Evolutionary conservation across 2,888 invertebrate genomes (phyloP).

Genomic region (Oasisia sp.): DNA sequence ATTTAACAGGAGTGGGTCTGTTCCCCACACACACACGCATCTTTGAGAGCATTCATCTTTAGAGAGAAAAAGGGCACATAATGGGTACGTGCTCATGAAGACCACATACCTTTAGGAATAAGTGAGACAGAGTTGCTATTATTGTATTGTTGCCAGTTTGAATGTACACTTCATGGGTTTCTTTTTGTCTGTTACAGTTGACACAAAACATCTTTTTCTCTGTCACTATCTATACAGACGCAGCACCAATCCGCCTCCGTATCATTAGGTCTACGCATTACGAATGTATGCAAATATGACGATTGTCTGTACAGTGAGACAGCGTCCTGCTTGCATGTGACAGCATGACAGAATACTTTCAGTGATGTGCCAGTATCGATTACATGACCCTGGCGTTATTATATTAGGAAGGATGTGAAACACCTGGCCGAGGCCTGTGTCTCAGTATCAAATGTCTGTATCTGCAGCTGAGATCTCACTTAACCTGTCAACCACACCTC

Average conservation of each 20-base stretch:
- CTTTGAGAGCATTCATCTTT: neutral
- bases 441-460: neutral
- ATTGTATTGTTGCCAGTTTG: neutral
- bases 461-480: neutral
- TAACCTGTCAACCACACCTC: neutral
- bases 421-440: neutral
- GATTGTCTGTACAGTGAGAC: neutral
- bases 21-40: neutral
- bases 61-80: neutral
- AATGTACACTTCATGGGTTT: neutral
- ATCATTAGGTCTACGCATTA: neutral
- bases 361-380: neutral
- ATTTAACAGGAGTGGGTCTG: neutral
- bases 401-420: neutral
- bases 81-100: neutral
- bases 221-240: neutral
- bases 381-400: neutral
- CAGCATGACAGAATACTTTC: neutral
- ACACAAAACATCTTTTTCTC: neutral
- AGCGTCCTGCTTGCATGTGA: neutral
- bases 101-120: neutral
- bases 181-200: neutral
- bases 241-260: neutral
- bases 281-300: neutral
- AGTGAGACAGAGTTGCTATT: neutral